A percentile compares a stretch with the other conserved stretches of the same genome.
Evolutionary conservation across 2,797 vertebrate genomes (phyloP).

Genomic region (Eidolon dupreanum): DNA sequence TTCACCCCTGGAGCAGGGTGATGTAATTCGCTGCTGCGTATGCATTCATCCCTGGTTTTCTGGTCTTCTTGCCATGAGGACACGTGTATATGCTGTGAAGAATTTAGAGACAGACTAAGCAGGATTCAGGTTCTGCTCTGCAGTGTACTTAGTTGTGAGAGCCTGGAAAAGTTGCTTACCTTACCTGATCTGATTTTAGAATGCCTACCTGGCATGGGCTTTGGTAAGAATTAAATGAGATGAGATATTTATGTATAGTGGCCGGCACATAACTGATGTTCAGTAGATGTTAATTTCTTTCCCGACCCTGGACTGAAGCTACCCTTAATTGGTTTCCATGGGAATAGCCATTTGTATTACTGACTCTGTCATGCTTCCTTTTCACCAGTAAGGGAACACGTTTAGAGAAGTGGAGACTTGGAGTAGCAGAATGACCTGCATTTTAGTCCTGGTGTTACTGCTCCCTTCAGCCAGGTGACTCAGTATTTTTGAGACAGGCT

Average conservation of each 20-base stretch:
- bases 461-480: background rate
- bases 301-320: background rate
- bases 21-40: constrained; percentile 48
- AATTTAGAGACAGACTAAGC: background rate
- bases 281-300: background rate
- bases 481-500: background rate
- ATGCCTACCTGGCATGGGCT: background rate
- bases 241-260: background rate
- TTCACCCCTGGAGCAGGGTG: constrained; percentile 44
- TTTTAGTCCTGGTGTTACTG: background rate
- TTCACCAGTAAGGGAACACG: background rate
- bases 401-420: background rate
- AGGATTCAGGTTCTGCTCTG: background rate
- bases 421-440: background rate
- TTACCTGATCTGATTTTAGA: background rate
- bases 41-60: background rate
- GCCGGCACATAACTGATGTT: background rate
- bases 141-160: background rate
- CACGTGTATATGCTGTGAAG: background rate
- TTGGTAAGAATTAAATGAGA: background rate
- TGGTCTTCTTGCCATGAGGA: background rate
- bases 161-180: background rate
- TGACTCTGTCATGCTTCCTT: background rate
- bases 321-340: background rate
- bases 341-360: background rate